Base-by-base conservation (phyloP, 2,888 invertebrate species). In the Heliconius ethilla region DNA sequence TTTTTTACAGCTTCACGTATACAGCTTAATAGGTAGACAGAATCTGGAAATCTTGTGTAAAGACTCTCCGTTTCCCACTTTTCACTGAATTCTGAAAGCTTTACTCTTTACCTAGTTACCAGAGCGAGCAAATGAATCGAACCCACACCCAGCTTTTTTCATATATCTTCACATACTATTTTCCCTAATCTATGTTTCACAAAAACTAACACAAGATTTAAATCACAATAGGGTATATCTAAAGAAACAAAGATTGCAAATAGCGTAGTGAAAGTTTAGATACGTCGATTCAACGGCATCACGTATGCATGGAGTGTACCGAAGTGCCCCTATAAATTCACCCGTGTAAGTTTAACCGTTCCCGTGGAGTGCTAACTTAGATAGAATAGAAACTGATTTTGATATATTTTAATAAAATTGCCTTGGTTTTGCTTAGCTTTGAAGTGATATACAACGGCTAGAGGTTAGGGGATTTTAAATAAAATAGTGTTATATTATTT, bases 331-430 rank as follows among this genome's bases (percentile, higher is more conserved):
- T 88, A 93, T 93, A 93, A 92, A 93, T 93, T 92, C 89, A 82
- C 86, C 87, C 87, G 88, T 89, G 90, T 90, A 91, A 92, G 88
- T 92, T 93, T 91, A 91, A 92, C 89, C 89, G 87, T 83, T 79
- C 82, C 80, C 85, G 82, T 15, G 40, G 69, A 62, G 87, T 87
- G 74, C 29, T 86, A 85, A 76, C 69, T 70, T 62, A 51, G 45
- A 37, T 89, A 83, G 90, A 90, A 84, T 82, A 25, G 84, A 55
- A 80, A 80, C 69, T 70, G 75, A 74, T 79, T 74, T 74, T 51
- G 27, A 70, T 76, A 62, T 75, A 67, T 65, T 51, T 62, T 77
- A 22, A 62, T 63, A 25, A 29, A 45, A 78, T 62, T 67, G 29
- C 59, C n/a, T 10, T 59, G n/a, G 3, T 13, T 55, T 22, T 55